phyloP scores from a whole-genome alignment of 1,140 invertebrate genomes.

The Chionoecetes opilio region DNA sequence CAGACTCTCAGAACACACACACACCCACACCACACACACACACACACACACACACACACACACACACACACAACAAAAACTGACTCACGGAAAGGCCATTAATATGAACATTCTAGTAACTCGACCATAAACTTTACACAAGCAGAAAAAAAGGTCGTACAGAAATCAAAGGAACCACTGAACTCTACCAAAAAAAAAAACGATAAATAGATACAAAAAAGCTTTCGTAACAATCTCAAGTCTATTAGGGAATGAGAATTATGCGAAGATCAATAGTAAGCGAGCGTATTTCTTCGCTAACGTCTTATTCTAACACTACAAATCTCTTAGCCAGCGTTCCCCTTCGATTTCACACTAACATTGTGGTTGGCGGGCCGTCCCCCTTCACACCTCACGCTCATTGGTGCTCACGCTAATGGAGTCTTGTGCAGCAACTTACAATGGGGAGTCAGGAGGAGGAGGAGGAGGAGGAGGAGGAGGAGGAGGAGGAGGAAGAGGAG shows the following conservation, averaged over 20 bases:
- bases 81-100: background rate
- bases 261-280: background rate
- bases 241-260: background rate
- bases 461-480: background rate
- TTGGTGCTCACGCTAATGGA: too few species aligned
- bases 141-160: too few species aligned
- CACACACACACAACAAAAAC: slow-evolving; percentile 23
- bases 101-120: background rate
- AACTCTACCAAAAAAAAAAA: background rate
- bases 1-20: too few species aligned
- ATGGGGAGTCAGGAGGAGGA: background rate
- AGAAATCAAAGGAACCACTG: too few species aligned
- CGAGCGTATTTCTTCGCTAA: background rate
- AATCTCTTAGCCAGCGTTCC: background rate
- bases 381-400: background rate
- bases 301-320: background rate
- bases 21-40: slow-evolving; percentile 38
- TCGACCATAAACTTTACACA: background rate
- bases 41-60: slow-evolving; percentile 42
- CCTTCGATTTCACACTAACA: background rate
- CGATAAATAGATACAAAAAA: background rate
- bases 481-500: background rate
- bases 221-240: background rate
- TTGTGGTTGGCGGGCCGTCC: background rate
- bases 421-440: too few species aligned